These are phyloP conservation scores for Ispidina lecontei DNA, from an alignment of 2,797 vertebrate genomes.

Conservation along the genomic window DNA sequence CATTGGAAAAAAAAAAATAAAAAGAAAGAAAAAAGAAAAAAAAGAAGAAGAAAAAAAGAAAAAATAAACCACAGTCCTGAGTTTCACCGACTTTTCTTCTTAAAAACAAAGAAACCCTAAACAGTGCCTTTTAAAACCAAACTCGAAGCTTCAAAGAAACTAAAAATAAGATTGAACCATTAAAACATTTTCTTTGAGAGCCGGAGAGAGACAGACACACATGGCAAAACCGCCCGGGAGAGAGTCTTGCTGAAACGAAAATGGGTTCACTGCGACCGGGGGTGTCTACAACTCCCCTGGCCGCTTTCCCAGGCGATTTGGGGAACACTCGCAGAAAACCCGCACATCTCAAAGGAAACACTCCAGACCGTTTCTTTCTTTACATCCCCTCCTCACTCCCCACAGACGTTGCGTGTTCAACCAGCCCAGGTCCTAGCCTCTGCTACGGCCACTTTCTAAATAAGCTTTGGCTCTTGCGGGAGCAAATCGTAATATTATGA, in stretches of 20 bases:
- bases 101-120: slow-evolving; percentile 67
- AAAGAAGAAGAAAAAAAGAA: neutral
- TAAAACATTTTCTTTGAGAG: slow-evolving; percentile 60
- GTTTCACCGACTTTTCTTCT: slow-evolving; percentile 75
- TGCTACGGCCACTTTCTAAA: slow-evolving; percentile 89
- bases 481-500: neutral
- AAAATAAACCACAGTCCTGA: slow-evolving; percentile 78
- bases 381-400: neutral
- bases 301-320: neutral
- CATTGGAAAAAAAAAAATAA: neutral
- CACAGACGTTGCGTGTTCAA: neutral
- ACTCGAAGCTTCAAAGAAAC: slow-evolving; percentile 52
- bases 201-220: neutral
- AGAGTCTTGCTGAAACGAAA: neutral
- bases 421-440: slow-evolving; percentile 49
- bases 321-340: neutral
- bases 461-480: slow-evolving; percentile 67
- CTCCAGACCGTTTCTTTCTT: neutral
- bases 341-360: slow-evolving; percentile 22
- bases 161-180: slow-evolving; percentile 31
- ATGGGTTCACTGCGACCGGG: neutral
- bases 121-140: slow-evolving; percentile 79
- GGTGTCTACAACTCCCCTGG: neutral
- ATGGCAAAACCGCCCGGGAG: neutral
- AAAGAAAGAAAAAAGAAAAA: neutral